A percentile compares a stretch with the other conserved stretches of the same genome.
These are phyloP conservation scores for Harpalus rubripes DNA, from an alignment of 2,888 invertebrate genomes.

Conservation along the genomic window DNA sequence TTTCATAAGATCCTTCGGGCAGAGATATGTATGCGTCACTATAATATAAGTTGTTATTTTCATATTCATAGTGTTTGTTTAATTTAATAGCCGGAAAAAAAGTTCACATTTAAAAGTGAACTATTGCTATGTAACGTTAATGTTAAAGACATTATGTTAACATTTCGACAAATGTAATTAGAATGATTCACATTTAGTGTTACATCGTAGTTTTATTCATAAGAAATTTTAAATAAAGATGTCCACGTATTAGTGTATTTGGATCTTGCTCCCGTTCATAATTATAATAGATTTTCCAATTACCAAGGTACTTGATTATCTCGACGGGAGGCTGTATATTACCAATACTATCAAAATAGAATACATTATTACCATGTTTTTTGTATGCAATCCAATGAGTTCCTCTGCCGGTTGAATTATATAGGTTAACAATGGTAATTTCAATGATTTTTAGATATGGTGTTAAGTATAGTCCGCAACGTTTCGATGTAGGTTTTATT, in stretches of 20 bases:
- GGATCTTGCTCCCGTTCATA: slow-evolving; percentile 71
- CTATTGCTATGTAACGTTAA: slow-evolving; percentile 12
- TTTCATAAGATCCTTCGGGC: slow-evolving; percentile 72
- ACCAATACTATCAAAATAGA: slow-evolving; percentile 72
- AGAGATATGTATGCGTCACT: slow-evolving; percentile 68
- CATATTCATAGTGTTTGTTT: slow-evolving; percentile 68
- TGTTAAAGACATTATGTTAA: slow-evolving; percentile 1
- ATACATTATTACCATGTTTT: slow-evolving; percentile 70
- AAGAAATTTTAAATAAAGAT: slow-evolving; percentile 71
- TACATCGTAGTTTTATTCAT: slow-evolving; percentile 63
- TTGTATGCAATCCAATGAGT: slow-evolving; percentile 74
- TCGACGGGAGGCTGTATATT: slow-evolving; percentile 73
- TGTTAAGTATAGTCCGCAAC: not conserved
- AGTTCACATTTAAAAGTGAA: slow-evolving; percentile 69
- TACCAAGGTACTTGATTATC: slow-evolving; percentile 70
- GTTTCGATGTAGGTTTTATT: not conserved
- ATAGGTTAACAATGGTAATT: slow-evolving; percentile 72
- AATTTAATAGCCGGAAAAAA: slow-evolving; percentile 70
- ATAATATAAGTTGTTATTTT: slow-evolving; percentile 68
- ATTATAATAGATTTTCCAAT: slow-evolving; percentile 70
- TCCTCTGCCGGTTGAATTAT: slow-evolving; percentile 70
- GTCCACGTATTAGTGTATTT: slow-evolving; percentile 71
- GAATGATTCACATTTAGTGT: not conserved
- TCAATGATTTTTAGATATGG: slow-evolving; percentile 68
- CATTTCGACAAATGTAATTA: not conserved